Percentiles rank a stretch among this genome's conserved stretches.
Conservation (phyloP, 2,797 vertebrate genomes). For the Amblyopsis hoosieri region DNA sequence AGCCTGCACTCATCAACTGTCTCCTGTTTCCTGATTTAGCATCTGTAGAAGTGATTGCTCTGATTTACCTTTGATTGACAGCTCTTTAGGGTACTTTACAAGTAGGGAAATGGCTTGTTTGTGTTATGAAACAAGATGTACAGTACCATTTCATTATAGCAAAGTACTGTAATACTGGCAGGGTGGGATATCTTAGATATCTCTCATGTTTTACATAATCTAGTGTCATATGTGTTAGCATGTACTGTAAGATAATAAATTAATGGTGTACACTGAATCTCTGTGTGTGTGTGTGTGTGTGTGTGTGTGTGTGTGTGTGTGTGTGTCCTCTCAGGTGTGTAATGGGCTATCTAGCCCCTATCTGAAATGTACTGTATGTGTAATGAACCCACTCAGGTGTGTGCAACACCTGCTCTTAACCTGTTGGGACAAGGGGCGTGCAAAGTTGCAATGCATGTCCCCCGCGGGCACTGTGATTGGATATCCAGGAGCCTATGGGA, state of each 20-base stretch:
- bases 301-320: slow-evolving; percentile 10
- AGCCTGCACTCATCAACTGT: slow-evolving; percentile 3
- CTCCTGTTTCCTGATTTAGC: slow-evolving; percentile 11
- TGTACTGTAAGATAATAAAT: slow-evolving; percentile 16
- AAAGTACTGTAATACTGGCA: too few species aligned
- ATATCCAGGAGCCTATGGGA: slow-evolving; percentile 4
- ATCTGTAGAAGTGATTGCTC: slow-evolving; percentile 4
- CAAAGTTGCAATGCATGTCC: slow-evolving; percentile 40
- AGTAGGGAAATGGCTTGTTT: too few species aligned
- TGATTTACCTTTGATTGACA: slow-evolving; percentile 20
- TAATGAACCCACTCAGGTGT: slow-evolving; percentile 63
- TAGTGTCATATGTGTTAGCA: neutral
- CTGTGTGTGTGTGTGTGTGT: slow-evolving; percentile 8
- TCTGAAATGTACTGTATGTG: slow-evolving; percentile 31
- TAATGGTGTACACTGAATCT: slow-evolving; percentile 34
- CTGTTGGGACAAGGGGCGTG: slow-evolving; percentile 51
- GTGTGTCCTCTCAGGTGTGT: slow-evolving; percentile 37
- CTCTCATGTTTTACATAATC: neutral
- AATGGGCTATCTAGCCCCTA: too few species aligned
- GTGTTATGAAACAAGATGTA: too few species aligned
- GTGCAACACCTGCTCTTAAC: slow-evolving; percentile 59
- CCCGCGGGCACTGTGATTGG: slow-evolving; percentile 28
- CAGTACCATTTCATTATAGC: too few species aligned
- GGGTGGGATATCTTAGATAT: slow-evolving; percentile 8
- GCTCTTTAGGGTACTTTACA: too few species aligned